Percentiles rank a stretch among this genome's conserved stretches.
Evolutionary conservation across 1,140 invertebrate species (phyloP).

Genomic region (Ladona fulva): DNA sequence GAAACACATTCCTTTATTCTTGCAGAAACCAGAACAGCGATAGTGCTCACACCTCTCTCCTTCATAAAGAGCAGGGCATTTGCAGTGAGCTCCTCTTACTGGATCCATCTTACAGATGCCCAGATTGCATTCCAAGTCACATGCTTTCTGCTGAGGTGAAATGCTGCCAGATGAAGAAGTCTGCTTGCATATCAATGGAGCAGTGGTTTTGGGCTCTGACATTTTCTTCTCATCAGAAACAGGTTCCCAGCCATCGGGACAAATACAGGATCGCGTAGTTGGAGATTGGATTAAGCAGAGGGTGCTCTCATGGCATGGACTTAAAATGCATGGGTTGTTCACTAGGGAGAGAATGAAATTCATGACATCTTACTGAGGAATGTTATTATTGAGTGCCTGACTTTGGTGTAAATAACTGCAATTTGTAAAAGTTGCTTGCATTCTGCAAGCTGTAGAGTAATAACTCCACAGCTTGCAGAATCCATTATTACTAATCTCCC

Average conservation of each 20-base stretch:
- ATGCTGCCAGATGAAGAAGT: not conserved
- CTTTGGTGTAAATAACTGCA: no score
- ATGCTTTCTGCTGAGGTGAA: slow-evolving; percentile 26
- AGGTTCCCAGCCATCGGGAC: slow-evolving; percentile 46
- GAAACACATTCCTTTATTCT: slow-evolving; percentile 52
- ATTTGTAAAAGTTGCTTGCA: no score
- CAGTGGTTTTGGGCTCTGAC: not conserved
- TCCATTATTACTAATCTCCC: no score
- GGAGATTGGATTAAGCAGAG: slow-evolving; percentile 37
- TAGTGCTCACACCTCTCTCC: slow-evolving; percentile 53
- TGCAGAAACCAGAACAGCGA: slow-evolving; percentile 51
- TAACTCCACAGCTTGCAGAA: no score
- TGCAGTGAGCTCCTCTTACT: slow-evolving; percentile 41
- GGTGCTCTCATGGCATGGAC: slow-evolving; percentile 46
- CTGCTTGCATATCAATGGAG: not conserved
- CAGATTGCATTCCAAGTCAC: slow-evolving; percentile 38
- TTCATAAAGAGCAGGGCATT: slow-evolving; percentile 48
- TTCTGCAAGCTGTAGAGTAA: no score
- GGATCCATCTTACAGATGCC: slow-evolving; percentile 45
- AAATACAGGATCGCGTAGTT: slow-evolving; percentile 46
- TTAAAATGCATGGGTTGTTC: slow-evolving; percentile 31
- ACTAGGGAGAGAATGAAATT: slow-evolving; percentile 26
- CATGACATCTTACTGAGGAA: no score
- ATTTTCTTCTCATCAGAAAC: not conserved
- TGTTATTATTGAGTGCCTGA: no score